Evolutionary conservation across 2,113 vertebrate species (phyloP), one percentile per base, ranked within the genome.

Genomic region (Embiotoca jacksoni): DNA sequence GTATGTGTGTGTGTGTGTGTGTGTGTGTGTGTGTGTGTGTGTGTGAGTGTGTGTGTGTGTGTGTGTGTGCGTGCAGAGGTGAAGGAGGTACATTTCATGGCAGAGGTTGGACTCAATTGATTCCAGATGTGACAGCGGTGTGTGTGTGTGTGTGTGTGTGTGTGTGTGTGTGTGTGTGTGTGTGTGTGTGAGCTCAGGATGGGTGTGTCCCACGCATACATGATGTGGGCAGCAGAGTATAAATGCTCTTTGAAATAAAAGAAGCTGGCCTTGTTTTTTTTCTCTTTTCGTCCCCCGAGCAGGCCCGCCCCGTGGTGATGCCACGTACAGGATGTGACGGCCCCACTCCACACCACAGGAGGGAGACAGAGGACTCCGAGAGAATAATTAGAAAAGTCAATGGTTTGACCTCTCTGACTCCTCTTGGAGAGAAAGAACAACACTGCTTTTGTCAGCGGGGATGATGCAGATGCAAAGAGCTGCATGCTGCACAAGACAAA

Each of bases 121-220:
- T 91, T 84, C 91, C 92, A 92, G 89, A 92, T 90, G 92, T 89
- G 84, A 62, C 10, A 16, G 67, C 31, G 66, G 80, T 74, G 70
- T 57, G 61, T 76, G 73, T 69, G 49, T 80, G 80, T 74, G 69
- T 60, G 61, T 76, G 69, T 65, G 54, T 79, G 79, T 73, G 68
- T 58, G 59, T 75, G 72, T 67, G 52, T 78, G 62, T 15, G 53
- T 47, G 58, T 15, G 72, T 50, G 33, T 13, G 56, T 62, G 75
- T 30, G 61, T 78, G 64, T 64, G n/a, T 54, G 44, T 53, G 23
- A 23, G 54, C 35, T 9, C 55, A 47, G 3, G 31, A 41, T 75
- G 90, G 83, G 88, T 75, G 92, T 91, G 91, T 85, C 65, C 64
- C 4, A 7, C 64, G 77, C 63, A 56, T 72, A 75, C 71, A 81